Evolutionary conservation across 1,140 invertebrate genomes (phyloP).

Genomic region (Aporrectodea caliginosa): DNA sequence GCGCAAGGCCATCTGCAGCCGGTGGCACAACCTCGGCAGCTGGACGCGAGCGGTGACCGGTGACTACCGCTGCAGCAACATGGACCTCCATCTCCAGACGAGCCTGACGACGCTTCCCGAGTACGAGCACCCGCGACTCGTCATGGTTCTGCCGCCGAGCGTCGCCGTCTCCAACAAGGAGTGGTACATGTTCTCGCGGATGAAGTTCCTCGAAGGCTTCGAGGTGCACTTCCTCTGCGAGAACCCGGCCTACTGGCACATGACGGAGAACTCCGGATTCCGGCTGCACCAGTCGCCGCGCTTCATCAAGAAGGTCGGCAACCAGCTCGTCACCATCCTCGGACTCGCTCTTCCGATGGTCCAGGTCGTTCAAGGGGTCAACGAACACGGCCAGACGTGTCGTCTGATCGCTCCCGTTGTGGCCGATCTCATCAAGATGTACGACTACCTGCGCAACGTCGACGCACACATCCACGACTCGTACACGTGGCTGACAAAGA

Average conservation of each 20-base stretch:
- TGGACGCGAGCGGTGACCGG: constrained; percentile 33
- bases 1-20: constrained; percentile 33
- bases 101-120: constrained; percentile 28
- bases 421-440: constrained; percentile 31
- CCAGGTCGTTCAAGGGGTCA: constrained; percentile 31
- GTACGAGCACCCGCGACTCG: constrained; percentile 33
- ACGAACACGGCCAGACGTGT: constrained; percentile 31
- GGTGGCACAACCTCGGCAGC: constrained; percentile 35
- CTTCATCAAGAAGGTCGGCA: constrained; percentile 22
- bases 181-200: constrained; percentile 32
- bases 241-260: constrained; percentile 33
- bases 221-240: constrained; percentile 34
- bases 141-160: constrained; percentile 32
- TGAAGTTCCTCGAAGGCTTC: constrained; percentile 33
- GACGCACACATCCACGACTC: constrained; percentile 25
- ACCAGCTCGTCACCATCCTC: constrained; percentile 27
- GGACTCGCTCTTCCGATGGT: constrained; percentile 31
- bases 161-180: constrained; percentile 24
- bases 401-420: constrained; percentile 31
- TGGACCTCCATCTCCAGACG: constrained; percentile 12
- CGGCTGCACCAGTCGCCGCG: constrained; percentile 19
- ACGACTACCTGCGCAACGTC: constrained; percentile 33
- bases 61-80: constrained; percentile 30
- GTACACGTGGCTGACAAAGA: constrained; percentile 33
- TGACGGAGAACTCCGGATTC: constrained; percentile 30